phyloP scores from a whole-genome alignment of 2,113 vertebrate genomes.

The Tychaedon coryphoeus region DNA sequence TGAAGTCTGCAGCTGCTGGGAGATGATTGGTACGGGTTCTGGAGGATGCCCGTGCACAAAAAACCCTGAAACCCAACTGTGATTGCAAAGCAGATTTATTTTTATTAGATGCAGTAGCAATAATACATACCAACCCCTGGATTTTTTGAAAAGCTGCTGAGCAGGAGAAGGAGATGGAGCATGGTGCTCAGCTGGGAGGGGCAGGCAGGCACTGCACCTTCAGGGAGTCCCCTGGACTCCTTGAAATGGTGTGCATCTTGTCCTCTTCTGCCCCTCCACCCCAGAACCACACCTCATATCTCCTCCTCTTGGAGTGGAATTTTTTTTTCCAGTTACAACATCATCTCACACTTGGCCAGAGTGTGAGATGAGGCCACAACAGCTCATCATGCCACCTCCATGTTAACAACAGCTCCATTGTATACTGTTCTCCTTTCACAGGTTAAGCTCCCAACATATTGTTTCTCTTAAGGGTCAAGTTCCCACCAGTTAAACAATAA shows the following conservation, averaged over 20 bases:
- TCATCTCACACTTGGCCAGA: not conserved
- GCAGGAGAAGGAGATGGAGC: not conserved
- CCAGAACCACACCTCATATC: not conserved
- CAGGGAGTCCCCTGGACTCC: no score
- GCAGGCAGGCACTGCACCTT: not conserved
- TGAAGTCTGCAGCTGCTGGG: not conserved
- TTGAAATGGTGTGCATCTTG: accelerated
- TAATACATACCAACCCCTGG: not conserved
- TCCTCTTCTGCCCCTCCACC: not conserved
- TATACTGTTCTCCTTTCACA: not conserved
- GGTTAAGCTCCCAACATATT: not conserved
- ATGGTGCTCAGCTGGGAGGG: not conserved
- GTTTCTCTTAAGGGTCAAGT: not conserved
- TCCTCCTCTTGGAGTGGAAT: not conserved
- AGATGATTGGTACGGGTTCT: not conserved
- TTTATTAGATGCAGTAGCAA: not conserved
- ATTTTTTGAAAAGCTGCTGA: not conserved
- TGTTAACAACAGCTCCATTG: not conserved
- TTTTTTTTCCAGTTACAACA: not conserved
- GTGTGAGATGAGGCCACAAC: accelerated
- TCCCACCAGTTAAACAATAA: not conserved
- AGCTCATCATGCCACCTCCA: not conserved
- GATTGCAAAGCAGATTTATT: not conserved
- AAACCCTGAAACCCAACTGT: not conserved
- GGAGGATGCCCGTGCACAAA: not conserved